Evolutionary conservation across 2,113 vertebrate genomes (phyloP).

Genomic region (Sander vitreus): DNA sequence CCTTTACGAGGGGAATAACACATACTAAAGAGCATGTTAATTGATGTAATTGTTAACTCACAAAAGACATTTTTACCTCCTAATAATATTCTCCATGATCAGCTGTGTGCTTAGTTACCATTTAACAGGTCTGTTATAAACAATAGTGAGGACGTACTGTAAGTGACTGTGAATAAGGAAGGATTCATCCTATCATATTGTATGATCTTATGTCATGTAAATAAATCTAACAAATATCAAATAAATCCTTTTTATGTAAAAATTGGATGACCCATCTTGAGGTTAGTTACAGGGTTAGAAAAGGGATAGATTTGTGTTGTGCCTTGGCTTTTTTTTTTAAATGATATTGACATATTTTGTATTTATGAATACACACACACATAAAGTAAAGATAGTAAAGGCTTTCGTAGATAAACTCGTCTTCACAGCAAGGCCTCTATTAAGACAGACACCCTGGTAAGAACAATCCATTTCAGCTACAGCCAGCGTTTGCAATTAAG

Average conservation of each 20-base stretch:
- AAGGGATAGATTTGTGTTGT: neutral
- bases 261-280: constrained; percentile 1
- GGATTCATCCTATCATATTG: neutral
- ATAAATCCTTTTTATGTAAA: constrained; percentile 2
- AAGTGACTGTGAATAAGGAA: neutral
- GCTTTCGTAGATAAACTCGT: constrained; percentile 58
- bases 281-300: neutral
- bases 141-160: neutral
- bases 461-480: constrained; percentile 75
- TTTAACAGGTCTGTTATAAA: constrained; percentile 77
- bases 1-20: neutral
- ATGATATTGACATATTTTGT: constrained; percentile 42
- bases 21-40: constrained; percentile 18
- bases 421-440: constrained; percentile 60
- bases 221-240: constrained; percentile 10
- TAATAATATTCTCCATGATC: constrained; percentile 34
- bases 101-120: constrained; percentile 53
- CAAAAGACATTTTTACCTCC: neutral
- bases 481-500: constrained; percentile 71
- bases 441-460: constrained; percentile 65
- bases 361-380: constrained; percentile 41
- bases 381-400: constrained; percentile 45
- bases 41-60: constrained; percentile 72
- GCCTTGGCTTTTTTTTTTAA: constrained; percentile 1
- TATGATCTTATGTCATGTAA: constrained; percentile 2